These are phyloP conservation scores for Drosophila barbarae DNA, from an alignment of 2,888 invertebrate species.

Conservation along the genomic window DNA sequence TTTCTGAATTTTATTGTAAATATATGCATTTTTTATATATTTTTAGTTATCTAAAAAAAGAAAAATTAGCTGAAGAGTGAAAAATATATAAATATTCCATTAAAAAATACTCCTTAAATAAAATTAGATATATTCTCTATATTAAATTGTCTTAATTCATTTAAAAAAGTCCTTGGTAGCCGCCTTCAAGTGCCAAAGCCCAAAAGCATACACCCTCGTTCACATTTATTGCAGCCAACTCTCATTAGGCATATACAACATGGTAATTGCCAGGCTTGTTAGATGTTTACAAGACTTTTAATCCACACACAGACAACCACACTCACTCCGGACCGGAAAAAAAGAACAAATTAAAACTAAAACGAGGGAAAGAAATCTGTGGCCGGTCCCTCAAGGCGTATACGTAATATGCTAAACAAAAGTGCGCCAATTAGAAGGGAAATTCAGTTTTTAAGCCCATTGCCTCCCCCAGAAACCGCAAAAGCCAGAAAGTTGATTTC, in stretches of 20 bases:
- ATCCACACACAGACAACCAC: conserved; percentile 16
- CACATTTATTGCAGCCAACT: conserved; percentile 9
- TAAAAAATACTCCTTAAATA: too few species aligned
- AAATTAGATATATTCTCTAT: too few species aligned
- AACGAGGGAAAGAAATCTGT: conserved; percentile 8
- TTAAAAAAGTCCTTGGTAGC: neutral
- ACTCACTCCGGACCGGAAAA: conserved; percentile 2
- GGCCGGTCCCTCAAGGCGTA: conserved; percentile 27
- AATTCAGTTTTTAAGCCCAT: conserved; percentile 68
- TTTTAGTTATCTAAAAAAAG: neutral
- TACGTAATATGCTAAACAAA: conserved; percentile 64
- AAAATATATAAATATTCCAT: neutral
- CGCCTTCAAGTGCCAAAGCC: neutral
- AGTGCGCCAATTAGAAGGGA: conserved; percentile 73
- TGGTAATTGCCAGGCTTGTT: conserved; percentile 72
- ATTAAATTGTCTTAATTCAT: neutral
- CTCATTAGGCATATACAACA: conserved; percentile 29
- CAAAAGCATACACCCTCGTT: neutral
- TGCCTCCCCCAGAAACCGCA: conserved; percentile 48
- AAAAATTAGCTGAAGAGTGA: neutral
- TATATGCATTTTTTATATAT: neutral
- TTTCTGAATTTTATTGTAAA: neutral
- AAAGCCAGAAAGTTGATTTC: conserved; percentile 71
- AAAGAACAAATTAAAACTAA: conserved; percentile 14
- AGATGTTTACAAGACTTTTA: conserved; percentile 56